Evolutionary conservation across 2,113 vertebrate species (phyloP).

Genomic region (Bolborhynchus lineola): DNA sequence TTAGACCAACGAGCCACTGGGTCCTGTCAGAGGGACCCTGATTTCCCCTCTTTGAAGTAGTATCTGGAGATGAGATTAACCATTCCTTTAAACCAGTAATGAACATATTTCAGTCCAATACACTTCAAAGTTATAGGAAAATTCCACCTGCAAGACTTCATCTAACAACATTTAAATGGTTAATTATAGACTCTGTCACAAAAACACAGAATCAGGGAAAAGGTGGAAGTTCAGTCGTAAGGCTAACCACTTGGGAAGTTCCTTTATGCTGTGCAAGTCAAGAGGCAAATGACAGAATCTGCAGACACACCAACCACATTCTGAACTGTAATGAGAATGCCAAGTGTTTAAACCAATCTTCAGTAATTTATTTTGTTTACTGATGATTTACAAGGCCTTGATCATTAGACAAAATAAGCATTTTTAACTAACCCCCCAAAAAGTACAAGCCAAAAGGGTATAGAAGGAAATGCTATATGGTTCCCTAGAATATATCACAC

Average conservation of each 20-base stretch:
- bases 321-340: constrained; percentile 13
- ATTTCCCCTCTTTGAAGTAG: neutral
- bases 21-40: neutral
- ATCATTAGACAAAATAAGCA: constrained; percentile 80
- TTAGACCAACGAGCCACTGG: neutral
- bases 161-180: neutral
- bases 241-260: neutral
- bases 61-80: neutral
- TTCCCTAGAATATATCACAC: constrained; percentile 53
- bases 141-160: neutral
- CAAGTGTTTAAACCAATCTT: constrained; percentile 62
- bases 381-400: constrained; percentile 77
- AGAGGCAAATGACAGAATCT: neutral
- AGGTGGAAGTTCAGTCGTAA: neutral
- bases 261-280: neutral
- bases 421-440: constrained; percentile 69
- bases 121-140: neutral
- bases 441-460: constrained; percentile 60
- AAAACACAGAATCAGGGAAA: neutral
- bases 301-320: neutral
- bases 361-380: constrained; percentile 75
- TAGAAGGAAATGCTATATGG: constrained; percentile 50
- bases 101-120: neutral
- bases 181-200: neutral
- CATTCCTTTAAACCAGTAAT: neutral